These are phyloP conservation scores for Bombycilla garrulus DNA, from an alignment of 2,113 vertebrate species.

Conservation along the genomic window DNA sequence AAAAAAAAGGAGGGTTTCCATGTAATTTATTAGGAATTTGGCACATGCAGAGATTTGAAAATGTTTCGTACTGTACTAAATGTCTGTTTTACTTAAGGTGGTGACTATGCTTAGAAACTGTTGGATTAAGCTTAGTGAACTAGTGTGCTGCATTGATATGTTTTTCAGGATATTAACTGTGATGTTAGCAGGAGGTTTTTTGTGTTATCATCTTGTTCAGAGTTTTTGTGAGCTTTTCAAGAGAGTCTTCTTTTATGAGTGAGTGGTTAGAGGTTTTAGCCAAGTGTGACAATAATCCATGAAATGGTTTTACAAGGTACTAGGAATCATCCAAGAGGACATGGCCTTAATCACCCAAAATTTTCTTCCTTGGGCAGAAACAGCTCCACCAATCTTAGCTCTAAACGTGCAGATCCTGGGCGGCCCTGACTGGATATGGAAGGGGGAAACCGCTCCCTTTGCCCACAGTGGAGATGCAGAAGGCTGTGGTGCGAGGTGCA, in stretches of 20 bases:
- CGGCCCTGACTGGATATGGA: rapidly evolving
- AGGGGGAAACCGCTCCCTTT: background rate
- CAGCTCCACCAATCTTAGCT: background rate
- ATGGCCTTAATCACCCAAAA: background rate
- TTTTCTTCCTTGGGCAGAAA: background rate
- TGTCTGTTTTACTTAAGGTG: background rate
- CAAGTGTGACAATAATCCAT: background rate
- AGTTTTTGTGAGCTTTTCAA: background rate
- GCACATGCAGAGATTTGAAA: background rate
- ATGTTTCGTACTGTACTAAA: background rate
- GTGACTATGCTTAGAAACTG: background rate
- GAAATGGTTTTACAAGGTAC: background rate
- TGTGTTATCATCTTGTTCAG: background rate
- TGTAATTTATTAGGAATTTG: background rate
- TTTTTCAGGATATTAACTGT: background rate
- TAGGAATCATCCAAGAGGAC: background rate
- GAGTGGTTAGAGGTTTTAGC: background rate
- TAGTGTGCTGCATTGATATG: background rate
- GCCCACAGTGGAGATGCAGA: background rate
- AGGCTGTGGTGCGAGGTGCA: rapidly evolving
- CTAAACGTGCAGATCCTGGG: background rate
- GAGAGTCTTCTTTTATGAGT: background rate
- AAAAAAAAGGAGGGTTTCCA: background rate
- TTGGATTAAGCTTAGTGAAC: background rate
- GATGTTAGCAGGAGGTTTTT: background rate